Conservation (phyloP, 2,797 vertebrate species). For the Threskiornis aethiopicus region DNA sequence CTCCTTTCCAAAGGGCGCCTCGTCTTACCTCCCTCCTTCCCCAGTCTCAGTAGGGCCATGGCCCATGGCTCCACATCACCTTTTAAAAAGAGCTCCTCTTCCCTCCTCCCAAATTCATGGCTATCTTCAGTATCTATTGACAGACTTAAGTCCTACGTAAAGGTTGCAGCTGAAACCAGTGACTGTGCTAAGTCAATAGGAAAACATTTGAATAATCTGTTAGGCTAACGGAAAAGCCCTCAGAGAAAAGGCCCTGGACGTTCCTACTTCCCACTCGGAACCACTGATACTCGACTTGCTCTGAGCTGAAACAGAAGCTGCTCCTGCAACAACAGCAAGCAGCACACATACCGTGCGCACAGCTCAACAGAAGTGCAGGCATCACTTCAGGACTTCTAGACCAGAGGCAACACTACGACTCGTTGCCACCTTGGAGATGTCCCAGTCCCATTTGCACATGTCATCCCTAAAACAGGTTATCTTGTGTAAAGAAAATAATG, state of each 20-base stretch:
- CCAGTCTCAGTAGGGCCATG: background rate
- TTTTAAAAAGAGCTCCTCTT: background rate
- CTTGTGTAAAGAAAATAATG: background rate
- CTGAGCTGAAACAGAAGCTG: background rate
- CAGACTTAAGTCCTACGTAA: background rate
- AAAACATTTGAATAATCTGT: background rate
- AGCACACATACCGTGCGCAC: fast-evolving
- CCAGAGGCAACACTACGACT: background rate
- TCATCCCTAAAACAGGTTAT: background rate
- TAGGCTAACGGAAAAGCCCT: background rate
- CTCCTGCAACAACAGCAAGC: background rate
- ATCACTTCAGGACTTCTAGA: background rate
- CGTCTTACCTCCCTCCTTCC: background rate
- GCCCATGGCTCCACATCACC: background rate
- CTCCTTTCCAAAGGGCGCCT: background rate
- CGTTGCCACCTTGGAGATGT: background rate
- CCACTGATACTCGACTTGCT: background rate
- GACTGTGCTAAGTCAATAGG: background rate
- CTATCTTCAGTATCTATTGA: background rate
- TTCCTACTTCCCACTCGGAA: background rate
- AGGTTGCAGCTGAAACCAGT: background rate
- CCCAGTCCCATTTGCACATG: background rate
- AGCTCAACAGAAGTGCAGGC: background rate
- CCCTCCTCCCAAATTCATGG: background rate
- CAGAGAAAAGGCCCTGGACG: background rate